These are phyloP conservation scores for Contarinia nasturtii DNA, from an alignment of 1,140 invertebrate genomes.

Conservation along the genomic window DNA sequence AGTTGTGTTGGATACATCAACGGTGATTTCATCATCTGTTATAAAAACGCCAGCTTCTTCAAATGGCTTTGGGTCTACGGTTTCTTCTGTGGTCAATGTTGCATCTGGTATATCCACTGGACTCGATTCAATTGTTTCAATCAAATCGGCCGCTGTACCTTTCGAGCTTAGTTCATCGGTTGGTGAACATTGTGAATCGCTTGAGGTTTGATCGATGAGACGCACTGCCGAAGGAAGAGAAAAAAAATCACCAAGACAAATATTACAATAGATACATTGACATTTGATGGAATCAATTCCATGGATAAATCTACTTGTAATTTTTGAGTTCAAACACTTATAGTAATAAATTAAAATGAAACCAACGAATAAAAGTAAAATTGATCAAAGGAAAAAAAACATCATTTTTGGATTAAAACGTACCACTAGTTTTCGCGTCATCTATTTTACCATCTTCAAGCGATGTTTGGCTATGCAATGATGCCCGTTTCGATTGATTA, in stretches of 20 bases:
- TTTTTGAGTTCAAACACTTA: no score
- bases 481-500: slow-evolving; percentile 35
- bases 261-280: no score
- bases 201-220: slow-evolving; percentile 21
- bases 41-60: slow-evolving; percentile 22
- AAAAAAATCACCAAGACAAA: no score
- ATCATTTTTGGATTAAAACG: slow-evolving; percentile 10
- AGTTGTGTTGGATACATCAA: slow-evolving; percentile 43
- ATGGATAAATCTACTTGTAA: no score
- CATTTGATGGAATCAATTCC: no score
- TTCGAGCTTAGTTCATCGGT: slow-evolving; percentile 7
- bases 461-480: slow-evolving; percentile 42
- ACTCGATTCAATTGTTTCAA: slow-evolving; percentile 13
- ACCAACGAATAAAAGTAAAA: background rate
- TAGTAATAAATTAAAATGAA: no score
- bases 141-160: slow-evolving; percentile 14
- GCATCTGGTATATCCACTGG: slow-evolving; percentile 3
- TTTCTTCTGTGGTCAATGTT: background rate
- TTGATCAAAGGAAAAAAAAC: background rate
- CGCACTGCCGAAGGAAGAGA: slow-evolving; percentile 2
- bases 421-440: slow-evolving; percentile 44
- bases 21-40: slow-evolving; percentile 31
- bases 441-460: slow-evolving; percentile 21
- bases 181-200: slow-evolving; percentile 21
- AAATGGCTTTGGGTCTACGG: background rate